Evolutionary conservation across 2,888 invertebrate genomes (phyloP), one percentile per base, ranked within the genome.

Genomic region (Dastarcus helophoroides): DNA sequence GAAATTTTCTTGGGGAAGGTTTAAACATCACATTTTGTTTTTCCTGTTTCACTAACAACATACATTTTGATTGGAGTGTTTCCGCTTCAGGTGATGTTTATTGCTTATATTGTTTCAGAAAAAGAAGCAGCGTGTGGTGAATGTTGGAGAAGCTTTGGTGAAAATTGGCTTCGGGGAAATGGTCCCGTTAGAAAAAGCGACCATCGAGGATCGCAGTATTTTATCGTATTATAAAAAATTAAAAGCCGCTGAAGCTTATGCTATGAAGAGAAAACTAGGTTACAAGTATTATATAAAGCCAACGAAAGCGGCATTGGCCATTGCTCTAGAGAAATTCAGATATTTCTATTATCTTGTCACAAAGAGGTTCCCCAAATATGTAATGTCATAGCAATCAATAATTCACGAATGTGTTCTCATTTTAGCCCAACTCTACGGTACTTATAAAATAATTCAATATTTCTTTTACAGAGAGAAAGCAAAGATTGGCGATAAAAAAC

Each of bases 101-200:
- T n/a, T n/a, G n/a, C n/a, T n/a, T n/a, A n/a, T n/a, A n/a, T 19
- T 33, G 21, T 3, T 9, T 12, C 17, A 13, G 3, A 35, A 63
- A 58, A 60, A 59, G 21, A 51, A 55, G 35, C 19, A 33, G 11
- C 35, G 44, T 24, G 60, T 61, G 5, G 41, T 69, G 14, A 58
- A 68, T 41, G 59, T 76, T 32, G 72, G 69, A 0, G 64, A 68
- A 40, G 63, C 65, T 25, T 54, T 73, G 24, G 50, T 67, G 1
- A 58, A 53, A 44, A 53, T 69, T 34, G 68, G 68, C 53, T 91
- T 90, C 53, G 91, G 85, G 0, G 85, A 86, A 0, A 38, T 48
- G 8, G 44, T 45, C 5, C 67, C 67, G 31, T 69, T 76, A 0
- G n/a, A n/a, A n/a, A n/a, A n/a, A n/a, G 37, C 37, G 2, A 73